phyloP scores from a whole-genome alignment of 2,888 invertebrate species.

The Mythimna albipuncta region DNA sequence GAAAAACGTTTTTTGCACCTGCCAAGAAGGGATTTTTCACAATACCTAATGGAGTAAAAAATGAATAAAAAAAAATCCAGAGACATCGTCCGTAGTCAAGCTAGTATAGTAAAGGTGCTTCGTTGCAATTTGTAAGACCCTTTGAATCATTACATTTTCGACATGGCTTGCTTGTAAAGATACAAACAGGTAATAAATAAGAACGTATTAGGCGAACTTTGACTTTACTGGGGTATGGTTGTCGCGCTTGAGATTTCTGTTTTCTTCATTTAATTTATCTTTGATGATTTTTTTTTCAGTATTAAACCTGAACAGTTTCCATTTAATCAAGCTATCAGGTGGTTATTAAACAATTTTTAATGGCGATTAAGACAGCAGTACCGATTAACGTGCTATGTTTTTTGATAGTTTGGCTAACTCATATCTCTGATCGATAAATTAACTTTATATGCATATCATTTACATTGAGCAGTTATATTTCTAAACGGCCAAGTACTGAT shows the following conservation, averaged over 20 bases:
- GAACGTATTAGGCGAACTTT: constrained; percentile 57
- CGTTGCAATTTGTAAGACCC: constrained; percentile 59
- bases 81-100: constrained; percentile 24
- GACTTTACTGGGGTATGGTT: constrained; percentile 46
- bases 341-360: no score
- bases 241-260: constrained; percentile 15
- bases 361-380: no score
- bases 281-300: no score
- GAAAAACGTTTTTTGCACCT: neutral
- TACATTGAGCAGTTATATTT: no score
- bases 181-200: constrained; percentile 63
- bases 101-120: constrained; percentile 52
- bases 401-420: no score
- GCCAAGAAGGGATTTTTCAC: constrained; percentile 8
- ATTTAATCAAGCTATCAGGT: no score
- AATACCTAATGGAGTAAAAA: constrained; percentile 29
- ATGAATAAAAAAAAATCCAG: constrained; percentile 31
- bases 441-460: no score
- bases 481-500: no score
- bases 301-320: no score
- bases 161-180: constrained; percentile 53
- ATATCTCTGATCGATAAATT: no score
- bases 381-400: no score
- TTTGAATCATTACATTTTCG: constrained; percentile 61
- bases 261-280: neutral